These are phyloP conservation scores for Psephotus haematonotus DNA, from an alignment of 2,113 vertebrate genomes.

Conservation along the genomic window DNA sequence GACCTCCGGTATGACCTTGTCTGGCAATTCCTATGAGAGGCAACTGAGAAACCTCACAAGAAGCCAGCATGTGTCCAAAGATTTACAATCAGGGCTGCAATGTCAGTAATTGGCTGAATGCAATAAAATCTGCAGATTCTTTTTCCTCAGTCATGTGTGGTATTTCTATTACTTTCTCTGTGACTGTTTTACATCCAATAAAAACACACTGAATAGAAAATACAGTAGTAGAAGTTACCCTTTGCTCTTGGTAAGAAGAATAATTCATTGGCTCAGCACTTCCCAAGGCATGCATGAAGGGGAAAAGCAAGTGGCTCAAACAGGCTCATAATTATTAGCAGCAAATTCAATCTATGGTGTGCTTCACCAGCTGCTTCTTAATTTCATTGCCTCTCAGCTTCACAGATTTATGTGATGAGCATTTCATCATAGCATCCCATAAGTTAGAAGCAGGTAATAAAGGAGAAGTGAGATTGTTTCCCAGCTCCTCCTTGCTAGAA, in stretches of 20 bases:
- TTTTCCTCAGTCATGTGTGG: not conserved
- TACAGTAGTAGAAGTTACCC: slow-evolving; percentile 26
- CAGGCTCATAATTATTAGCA: not conserved
- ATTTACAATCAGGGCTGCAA: not conserved
- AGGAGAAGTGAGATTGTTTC: not conserved
- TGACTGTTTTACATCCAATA: slow-evolving; percentile 23
- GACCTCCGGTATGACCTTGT: not conserved
- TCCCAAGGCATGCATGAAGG: not conserved
- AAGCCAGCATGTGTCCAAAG: not conserved
- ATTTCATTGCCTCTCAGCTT: slow-evolving; percentile 4
- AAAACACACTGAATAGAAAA: slow-evolving; percentile 45
- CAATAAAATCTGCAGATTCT: slow-evolving; percentile 17
- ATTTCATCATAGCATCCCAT: not conserved
- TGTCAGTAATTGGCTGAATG: slow-evolving; percentile 16
- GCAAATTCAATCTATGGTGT: not conserved
- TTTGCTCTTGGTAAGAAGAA: slow-evolving; percentile 23
- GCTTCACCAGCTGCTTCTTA: slow-evolving; percentile 4
- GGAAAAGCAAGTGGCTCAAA: not conserved
- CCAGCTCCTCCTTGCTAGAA: not conserved
- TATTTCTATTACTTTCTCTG: slow-evolving; percentile 50
- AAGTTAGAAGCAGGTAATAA: not conserved
- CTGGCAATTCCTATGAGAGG: not conserved
- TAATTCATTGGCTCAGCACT: slow-evolving; percentile 22
- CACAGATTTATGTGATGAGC: not conserved
- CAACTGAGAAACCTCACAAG: slow-evolving; percentile 11